Conservation (phyloP, 2,888 invertebrate species). For the Ganaspis brasiliensis region DNA sequence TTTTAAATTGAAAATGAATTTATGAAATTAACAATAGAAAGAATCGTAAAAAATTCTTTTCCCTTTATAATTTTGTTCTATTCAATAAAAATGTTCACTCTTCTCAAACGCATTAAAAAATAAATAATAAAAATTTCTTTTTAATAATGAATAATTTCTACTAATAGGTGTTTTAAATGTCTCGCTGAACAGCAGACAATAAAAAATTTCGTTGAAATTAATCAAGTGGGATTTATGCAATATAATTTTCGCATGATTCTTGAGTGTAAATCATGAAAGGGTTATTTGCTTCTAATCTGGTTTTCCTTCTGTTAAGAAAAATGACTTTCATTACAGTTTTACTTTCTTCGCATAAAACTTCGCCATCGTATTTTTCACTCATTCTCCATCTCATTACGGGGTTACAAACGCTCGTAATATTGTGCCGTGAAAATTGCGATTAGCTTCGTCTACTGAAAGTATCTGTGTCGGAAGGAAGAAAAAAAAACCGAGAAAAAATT, state of each 20-base stretch:
- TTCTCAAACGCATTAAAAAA: not conserved
- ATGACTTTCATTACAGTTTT: constrained; percentile 21
- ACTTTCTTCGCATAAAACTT: constrained; percentile 15
- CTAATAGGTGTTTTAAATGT: no score
- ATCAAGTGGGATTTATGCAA: not conserved
- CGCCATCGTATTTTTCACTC: constrained; percentile 18
- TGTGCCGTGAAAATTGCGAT: constrained; percentile 28
- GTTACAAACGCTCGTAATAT: constrained; percentile 34
- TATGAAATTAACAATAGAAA: no score
- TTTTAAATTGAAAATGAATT: no score
- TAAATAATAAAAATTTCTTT: no score
- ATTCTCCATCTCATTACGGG: constrained; percentile 21
- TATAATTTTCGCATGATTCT: not conserved
- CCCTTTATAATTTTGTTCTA: no score
- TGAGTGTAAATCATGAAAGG: constrained; percentile 1
- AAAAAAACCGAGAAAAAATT: not conserved
- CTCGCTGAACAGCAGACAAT: not conserved
- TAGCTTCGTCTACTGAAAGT: constrained; percentile 34
- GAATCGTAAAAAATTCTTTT: no score
- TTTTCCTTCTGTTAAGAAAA: constrained; percentile 1
- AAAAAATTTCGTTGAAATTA: not conserved
- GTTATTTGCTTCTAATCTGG: not conserved
- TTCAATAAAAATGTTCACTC: no score
- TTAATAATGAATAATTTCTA: no score
- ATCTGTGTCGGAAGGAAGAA: not conserved